Evolutionary conservation across 2,113 vertebrate genomes (phyloP).

Genomic region (Mus pahari): DNA sequence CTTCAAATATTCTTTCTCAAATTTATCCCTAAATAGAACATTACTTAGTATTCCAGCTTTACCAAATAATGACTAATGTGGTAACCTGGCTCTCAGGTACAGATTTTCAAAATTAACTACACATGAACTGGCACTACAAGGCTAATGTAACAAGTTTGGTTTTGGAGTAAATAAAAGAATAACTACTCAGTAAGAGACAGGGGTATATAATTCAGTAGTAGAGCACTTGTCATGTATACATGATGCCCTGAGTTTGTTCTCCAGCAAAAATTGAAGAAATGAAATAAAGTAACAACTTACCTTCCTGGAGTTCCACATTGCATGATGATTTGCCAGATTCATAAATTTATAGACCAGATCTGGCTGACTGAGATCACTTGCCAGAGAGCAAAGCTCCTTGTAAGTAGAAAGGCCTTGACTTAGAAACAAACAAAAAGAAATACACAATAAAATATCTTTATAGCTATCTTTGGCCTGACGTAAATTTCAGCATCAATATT

Average conservation of each 20-base stretch:
- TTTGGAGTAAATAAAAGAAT: slow-evolving; percentile 11
- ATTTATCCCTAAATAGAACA: not conserved
- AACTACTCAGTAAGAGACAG: not conserved
- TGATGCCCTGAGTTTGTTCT: not conserved
- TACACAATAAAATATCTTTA: not conserved
- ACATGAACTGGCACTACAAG: not conserved
- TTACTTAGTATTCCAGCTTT: not conserved
- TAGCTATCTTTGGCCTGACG: not conserved
- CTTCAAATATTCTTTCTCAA: slow-evolving; percentile 4
- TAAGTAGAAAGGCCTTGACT: slow-evolving; percentile 97
- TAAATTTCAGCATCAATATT: slow-evolving; percentile 5
- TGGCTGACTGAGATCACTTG: slow-evolving; percentile 98
- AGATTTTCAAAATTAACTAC: not conserved
- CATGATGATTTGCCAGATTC: slow-evolving; percentile 99
- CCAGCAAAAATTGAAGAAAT: not conserved
- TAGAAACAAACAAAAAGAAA: slow-evolving; percentile 81
- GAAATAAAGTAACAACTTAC: slow-evolving; percentile 84
- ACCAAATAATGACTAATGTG: no score
- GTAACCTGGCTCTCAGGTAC: not conserved
- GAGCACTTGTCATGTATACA: not conserved
- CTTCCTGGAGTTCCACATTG: slow-evolving; percentile 99
- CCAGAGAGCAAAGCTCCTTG: slow-evolving; percentile 98
- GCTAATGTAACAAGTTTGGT: not conserved
- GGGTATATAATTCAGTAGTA: not conserved
- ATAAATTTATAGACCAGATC: slow-evolving; percentile 99